Evolutionary conservation across 2,797 vertebrate genomes (phyloP).

Genomic region (Sebastes paucispinis): DNA sequence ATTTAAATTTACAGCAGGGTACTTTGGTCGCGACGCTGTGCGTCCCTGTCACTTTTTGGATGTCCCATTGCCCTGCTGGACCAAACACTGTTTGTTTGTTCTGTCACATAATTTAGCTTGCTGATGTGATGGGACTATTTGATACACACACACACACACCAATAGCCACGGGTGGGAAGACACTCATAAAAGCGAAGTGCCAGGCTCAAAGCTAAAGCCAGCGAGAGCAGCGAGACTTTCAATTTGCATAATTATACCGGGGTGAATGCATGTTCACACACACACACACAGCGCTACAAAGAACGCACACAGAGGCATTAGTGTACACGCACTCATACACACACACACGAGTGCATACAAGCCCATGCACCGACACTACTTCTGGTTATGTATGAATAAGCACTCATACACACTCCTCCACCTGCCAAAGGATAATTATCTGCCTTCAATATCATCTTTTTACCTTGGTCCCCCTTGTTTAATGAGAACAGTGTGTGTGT

Average conservation of each 20-base stretch:
- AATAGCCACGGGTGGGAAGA: slow-evolving; percentile 41
- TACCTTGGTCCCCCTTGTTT: background rate
- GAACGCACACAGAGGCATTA: slow-evolving; percentile 4
- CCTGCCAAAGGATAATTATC: slow-evolving; percentile 15
- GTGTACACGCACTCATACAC: background rate
- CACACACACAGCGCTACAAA: background rate
- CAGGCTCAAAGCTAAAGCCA: slow-evolving; percentile 41
- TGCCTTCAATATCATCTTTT: background rate
- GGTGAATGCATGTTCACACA: slow-evolving; percentile 38
- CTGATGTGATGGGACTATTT: slow-evolving; percentile 51
- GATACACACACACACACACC: background rate
- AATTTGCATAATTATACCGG: slow-evolving; percentile 67
- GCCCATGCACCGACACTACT: background rate
- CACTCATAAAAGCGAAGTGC: slow-evolving; percentile 50
- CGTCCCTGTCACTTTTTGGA: slow-evolving; percentile 21
- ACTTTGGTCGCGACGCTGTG: slow-evolving; percentile 20
- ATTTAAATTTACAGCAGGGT: slow-evolving; percentile 57
- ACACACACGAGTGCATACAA: background rate
- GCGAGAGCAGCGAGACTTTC: slow-evolving; percentile 49
- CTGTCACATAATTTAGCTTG: slow-evolving; percentile 53
- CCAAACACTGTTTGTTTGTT: slow-evolving; percentile 46
- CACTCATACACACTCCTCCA: background rate
- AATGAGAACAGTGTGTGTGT: background rate
- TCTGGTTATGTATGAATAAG: slow-evolving; percentile 10
- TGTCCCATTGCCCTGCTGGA: slow-evolving; percentile 33